Conservation (phyloP, 2,797 vertebrate genomes). For the Borostomias antarcticus region DNA sequence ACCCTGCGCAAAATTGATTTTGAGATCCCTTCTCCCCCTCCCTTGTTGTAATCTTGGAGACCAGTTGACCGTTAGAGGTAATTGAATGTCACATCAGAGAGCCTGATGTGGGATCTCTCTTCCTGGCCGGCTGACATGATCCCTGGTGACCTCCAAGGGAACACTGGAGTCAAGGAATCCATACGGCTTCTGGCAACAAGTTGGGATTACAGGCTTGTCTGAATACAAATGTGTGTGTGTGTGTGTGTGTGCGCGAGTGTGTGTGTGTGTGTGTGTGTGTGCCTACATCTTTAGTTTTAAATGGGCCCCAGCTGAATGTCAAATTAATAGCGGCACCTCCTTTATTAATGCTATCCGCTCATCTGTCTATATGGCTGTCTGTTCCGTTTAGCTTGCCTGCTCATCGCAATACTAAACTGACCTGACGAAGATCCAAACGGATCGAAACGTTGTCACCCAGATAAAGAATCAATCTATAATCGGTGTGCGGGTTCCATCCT, state of each 20-base stretch:
- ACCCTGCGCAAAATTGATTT: conserved; percentile 49
- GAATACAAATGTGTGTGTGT: conserved; percentile 32
- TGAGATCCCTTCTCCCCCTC: conserved; percentile 17
- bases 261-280: conserved; percentile 16
- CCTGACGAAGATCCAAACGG: too few relatives aligned
- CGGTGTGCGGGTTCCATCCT: too few relatives aligned
- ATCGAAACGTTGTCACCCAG: too few relatives aligned
- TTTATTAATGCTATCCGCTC: conserved; percentile 42
- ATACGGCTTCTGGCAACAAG: neutral
- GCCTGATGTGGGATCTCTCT: conserved; percentile 25
- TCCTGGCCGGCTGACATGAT: conserved; percentile 29
- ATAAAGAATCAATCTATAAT: too few relatives aligned
- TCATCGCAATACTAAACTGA: too few relatives aligned
- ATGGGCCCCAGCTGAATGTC: conserved; percentile 31
- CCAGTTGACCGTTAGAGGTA: conserved; percentile 54
- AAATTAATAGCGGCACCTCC: conserved; percentile 52
- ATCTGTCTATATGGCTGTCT: conserved; percentile 41
- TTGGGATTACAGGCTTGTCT: conserved; percentile 14
- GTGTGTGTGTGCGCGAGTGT: neutral
- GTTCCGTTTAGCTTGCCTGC: conserved; percentile 30
- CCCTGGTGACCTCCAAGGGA: conserved; percentile 48
- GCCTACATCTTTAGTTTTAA: conserved; percentile 34
- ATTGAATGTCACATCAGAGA: conserved; percentile 57
- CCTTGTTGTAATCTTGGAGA: conserved; percentile 20
- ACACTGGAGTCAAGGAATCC: conserved; percentile 28